phyloP scores from a whole-genome alignment of 2,888 invertebrate species.

The Himalopsyche japonica region DNA sequence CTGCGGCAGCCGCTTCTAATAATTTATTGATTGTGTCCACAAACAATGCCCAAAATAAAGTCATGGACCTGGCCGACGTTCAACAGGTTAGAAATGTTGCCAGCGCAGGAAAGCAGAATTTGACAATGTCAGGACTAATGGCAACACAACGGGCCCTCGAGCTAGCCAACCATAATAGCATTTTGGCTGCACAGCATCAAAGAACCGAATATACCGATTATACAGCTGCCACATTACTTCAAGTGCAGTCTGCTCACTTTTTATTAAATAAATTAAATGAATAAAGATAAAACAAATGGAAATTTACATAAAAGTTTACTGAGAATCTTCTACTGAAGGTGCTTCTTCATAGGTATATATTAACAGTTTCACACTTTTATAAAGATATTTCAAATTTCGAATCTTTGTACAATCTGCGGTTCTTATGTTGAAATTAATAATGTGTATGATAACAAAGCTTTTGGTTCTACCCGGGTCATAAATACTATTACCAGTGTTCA shows the following conservation, averaged over 20 bases:
- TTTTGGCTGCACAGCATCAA: slow-evolving; percentile 19
- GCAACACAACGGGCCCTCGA: slow-evolving; percentile 19
- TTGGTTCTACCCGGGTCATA: no score
- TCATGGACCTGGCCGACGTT: slow-evolving; percentile 5
- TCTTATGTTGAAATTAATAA: no score
- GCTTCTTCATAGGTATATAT: no score
- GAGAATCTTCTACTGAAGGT: no score
- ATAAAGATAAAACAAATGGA: background rate
- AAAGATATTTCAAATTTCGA: no score
- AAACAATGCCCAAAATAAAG: slow-evolving; percentile 8
- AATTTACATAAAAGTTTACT: no score
- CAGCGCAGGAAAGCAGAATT: slow-evolving; percentile 23
- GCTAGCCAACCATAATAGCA: slow-evolving; percentile 22
- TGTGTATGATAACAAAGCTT: no score
- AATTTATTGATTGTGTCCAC: slow-evolving; percentile 4
- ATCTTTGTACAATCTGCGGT: no score
- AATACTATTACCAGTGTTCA: no score
- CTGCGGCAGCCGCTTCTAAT: background rate
- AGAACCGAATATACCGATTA: slow-evolving; percentile 22
- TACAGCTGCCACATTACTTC: slow-evolving; percentile 24
- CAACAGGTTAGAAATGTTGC: slow-evolving; percentile 14
- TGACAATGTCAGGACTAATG: slow-evolving; percentile 19
- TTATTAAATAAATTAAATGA: background rate
- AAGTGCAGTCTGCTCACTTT: slow-evolving; percentile 29
- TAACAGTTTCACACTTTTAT: no score